A percentile compares a stretch with the other conserved stretches of the same genome.
phyloP scores from a whole-genome alignment of 2,888 invertebrate genomes.

The Unio pictorum region DNA sequence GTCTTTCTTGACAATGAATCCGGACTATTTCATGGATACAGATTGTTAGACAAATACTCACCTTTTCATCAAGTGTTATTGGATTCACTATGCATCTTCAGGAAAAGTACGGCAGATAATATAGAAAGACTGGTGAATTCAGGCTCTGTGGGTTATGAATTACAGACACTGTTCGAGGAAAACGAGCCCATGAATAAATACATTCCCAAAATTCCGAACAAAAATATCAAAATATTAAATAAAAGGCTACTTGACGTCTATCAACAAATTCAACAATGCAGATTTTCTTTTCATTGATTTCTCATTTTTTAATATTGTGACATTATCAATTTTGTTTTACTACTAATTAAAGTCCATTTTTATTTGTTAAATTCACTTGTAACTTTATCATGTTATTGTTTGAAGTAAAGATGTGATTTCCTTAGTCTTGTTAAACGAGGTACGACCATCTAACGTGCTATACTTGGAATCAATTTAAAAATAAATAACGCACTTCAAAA shows the following conservation, averaged over 20 bases:
- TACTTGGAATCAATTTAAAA: too few species aligned
- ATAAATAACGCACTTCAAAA: too few species aligned
- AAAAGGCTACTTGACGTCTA: slow-evolving; percentile 84
- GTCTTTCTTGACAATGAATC: slow-evolving; percentile 81
- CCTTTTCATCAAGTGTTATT: slow-evolving; percentile 84
- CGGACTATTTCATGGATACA: slow-evolving; percentile 85
- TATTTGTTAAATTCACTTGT: too few species aligned
- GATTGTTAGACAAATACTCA: slow-evolving; percentile 88
- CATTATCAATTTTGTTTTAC: too few species aligned
- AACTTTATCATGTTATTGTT: too few species aligned
- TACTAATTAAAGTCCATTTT: too few species aligned
- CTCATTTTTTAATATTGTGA: too few species aligned
- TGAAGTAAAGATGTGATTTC: too few species aligned
- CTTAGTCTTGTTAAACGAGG: too few species aligned
- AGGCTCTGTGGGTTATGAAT: slow-evolving; percentile 77
- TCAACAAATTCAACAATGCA: slow-evolving; percentile 83
- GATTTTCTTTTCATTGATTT: neutral
- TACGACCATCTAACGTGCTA: too few species aligned
- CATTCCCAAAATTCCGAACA: slow-evolving; percentile 84
- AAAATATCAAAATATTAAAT: slow-evolving; percentile 85
- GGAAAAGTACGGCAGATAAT: slow-evolving; percentile 80
- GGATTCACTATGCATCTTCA: slow-evolving; percentile 86
- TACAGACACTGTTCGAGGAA: slow-evolving; percentile 80
- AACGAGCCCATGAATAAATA: slow-evolving; percentile 71
- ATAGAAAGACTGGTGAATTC: slow-evolving; percentile 77